phyloP scores from a whole-genome alignment of 1,140 invertebrate genomes.

The Drosophila miranda region DNA sequence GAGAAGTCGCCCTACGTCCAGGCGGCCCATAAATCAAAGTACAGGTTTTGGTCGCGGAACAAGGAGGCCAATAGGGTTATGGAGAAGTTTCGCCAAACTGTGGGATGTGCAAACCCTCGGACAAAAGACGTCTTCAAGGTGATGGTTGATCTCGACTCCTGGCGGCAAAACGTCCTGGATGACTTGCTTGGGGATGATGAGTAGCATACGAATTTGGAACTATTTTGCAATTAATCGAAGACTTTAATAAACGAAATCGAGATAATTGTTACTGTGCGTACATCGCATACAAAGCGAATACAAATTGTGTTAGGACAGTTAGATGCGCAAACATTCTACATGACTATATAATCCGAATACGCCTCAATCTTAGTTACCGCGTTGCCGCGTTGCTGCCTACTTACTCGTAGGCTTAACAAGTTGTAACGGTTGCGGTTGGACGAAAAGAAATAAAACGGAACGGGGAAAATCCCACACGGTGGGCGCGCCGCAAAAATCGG shows the following conservation, averaged over 20 bases:
- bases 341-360: slow-evolving; percentile 37
- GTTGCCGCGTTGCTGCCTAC: slow-evolving; percentile 23
- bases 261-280: slow-evolving; percentile 43
- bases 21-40: slow-evolving; percentile 1
- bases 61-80: slow-evolving; percentile 24
- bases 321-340: slow-evolving; percentile 20
- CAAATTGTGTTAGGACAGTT: slow-evolving; percentile 40
- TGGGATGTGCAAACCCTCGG: neutral
- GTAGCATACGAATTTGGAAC: neutral
- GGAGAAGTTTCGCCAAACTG: neutral
- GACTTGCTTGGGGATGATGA: neutral
- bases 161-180: slow-evolving; percentile 18
- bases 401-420: slow-evolving; percentile 34
- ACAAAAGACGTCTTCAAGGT: neutral
- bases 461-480: too few species aligned
- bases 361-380: slow-evolving; percentile 20
- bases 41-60: slow-evolving; percentile 21
- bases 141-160: slow-evolving; percentile 5
- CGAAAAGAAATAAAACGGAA: too few species aligned
- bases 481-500: too few species aligned
- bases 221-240: slow-evolving; percentile 2
- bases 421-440: too few species aligned
- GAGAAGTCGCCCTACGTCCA: slow-evolving; percentile 16
- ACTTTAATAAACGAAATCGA: slow-evolving; percentile 37
- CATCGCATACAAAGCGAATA: slow-evolving; percentile 27